These are phyloP conservation scores for Hylia prasina DNA, from an alignment of 2,113 vertebrate genomes.

Conservation along the genomic window DNA sequence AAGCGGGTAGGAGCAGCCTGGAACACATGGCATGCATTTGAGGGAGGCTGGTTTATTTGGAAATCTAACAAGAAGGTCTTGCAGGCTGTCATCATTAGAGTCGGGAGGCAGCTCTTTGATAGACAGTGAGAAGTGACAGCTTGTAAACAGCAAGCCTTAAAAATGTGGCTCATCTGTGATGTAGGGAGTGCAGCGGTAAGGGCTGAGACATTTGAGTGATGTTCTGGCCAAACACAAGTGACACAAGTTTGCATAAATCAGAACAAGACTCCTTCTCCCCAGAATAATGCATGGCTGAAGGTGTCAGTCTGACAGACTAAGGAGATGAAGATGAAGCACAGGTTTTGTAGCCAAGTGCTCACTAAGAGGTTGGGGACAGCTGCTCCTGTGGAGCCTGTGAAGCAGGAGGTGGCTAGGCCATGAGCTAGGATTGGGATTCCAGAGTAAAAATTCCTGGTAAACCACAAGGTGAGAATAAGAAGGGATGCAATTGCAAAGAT, in stretches of 20 bases:
- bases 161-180: slow-evolving; percentile 7
- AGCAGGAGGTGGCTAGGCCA: not conserved
- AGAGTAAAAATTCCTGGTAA: not conserved
- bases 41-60: not conserved
- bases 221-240: slow-evolving; percentile 2
- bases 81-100: slow-evolving; percentile 25
- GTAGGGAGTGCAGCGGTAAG: not conserved
- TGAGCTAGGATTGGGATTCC: not conserved
- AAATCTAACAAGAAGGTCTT: slow-evolving; percentile 12
- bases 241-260: not conserved
- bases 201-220: slow-evolving; percentile 3
- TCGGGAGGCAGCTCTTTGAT: slow-evolving; percentile 24
- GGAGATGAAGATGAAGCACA: not conserved
- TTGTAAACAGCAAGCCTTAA: slow-evolving; percentile 33
- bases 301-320: not conserved
- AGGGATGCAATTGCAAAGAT: not conserved
- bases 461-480: not conserved
- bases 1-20: not conserved
- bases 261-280: not conserved
- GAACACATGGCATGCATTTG: not conserved
- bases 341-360: not conserved
- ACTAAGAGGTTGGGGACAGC: not conserved
- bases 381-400: not conserved
- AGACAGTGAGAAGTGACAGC: slow-evolving; percentile 42
- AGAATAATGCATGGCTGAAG: not conserved